These are phyloP conservation scores for Agelas oroides DNA, from an alignment of 37 sponge, comb jelly and placozoan genomes.

Conservation along the genomic window DNA sequence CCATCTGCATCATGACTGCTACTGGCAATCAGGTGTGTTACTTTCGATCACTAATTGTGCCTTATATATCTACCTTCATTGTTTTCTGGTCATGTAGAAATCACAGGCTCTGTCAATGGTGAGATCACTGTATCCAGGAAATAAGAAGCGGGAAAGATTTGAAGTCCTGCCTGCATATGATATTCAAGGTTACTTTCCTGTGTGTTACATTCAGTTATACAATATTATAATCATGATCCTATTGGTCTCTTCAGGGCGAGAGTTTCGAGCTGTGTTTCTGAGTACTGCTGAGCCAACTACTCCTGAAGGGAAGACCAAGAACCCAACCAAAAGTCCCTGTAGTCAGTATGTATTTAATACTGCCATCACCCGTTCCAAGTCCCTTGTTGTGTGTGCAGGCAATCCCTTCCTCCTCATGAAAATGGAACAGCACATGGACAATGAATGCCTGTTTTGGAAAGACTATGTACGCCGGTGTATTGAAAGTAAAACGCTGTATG, in stretches of 20 bases:
- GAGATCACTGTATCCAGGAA: too few relatives aligned
- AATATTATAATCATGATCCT: not conserved
- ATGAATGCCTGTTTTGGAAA: conserved; percentile 24
- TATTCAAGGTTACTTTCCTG: conserved; percentile 44
- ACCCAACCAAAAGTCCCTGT: conserved; percentile 41
- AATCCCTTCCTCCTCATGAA: conserved; percentile 48
- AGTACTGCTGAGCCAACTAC: conserved; percentile 45
- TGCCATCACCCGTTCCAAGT: conserved; percentile 42
- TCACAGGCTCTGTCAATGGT: not conserved
- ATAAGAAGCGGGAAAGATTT: not conserved
- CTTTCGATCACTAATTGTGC: not conserved
- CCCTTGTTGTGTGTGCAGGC: conserved; percentile 48
- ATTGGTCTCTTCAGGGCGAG: conserved; percentile 22
- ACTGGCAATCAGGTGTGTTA: conserved; percentile 46
- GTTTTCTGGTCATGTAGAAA: too few relatives aligned
- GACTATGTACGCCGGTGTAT: conserved; percentile 40
- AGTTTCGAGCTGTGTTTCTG: conserved; percentile 43
- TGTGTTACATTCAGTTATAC: not conserved
- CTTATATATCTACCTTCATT: too few relatives aligned
- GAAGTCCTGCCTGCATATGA: conserved; percentile 38
- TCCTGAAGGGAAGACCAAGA: conserved; percentile 6
- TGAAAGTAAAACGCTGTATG: conserved; percentile 9
- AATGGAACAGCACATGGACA: conserved; percentile 4
- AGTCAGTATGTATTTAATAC: conserved; percentile 62
- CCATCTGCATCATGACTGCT: conserved; percentile 57